Evolutionary conservation across 2,113 vertebrate species (phyloP), one percentile per base, ranked within the genome.

Genomic region (Lontra canadensis): DNA sequence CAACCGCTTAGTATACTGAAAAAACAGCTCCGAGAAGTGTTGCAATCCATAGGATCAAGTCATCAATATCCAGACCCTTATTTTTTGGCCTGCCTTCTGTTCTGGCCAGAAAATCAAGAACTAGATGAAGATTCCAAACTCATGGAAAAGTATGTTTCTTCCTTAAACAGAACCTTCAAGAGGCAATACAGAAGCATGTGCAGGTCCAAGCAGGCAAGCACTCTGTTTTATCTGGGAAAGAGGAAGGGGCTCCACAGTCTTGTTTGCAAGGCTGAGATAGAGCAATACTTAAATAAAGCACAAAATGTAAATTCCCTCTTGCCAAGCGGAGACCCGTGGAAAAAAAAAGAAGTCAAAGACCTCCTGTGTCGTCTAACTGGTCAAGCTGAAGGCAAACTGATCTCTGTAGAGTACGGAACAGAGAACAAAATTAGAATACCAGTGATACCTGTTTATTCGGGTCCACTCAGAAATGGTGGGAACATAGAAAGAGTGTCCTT

Each of bases 11-110:
- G 34, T 14, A 34, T 1, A 7, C 69, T 99, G 44, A 98, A 96
- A 96, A 89, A 74, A 88, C 97, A 97, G 47, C 98, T 98, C 84
- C 93, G 49, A 97, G 97, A 97, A 81, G 79, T 98, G 67, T 76
- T 98, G 52, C 34, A 93, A 31, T 4, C 57, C 8, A 39, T 95
- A 67, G 96, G 71, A 65, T 65, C 4, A 31, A 80, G 42, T 31
- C 26, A 95, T 76, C 73, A n/a, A 17, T 84, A 87, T 34, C 63
- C 98, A 88, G 96, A 98, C 73, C 97, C 98, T 90, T 98, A 98
- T 90, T 98, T 99, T 96, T 96, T 98, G 76, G 98, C 98, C 52
- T 98, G 97, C 29, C 95, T 98, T n/a, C 76, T 99, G 13, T 98
- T 99, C 96, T 99, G 98, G 98, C 98, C 98, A 29, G 94, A 98